These are phyloP conservation scores for Cantharis lateralis DNA, from an alignment of 2,888 invertebrate species.

Conservation along the genomic window DNA sequence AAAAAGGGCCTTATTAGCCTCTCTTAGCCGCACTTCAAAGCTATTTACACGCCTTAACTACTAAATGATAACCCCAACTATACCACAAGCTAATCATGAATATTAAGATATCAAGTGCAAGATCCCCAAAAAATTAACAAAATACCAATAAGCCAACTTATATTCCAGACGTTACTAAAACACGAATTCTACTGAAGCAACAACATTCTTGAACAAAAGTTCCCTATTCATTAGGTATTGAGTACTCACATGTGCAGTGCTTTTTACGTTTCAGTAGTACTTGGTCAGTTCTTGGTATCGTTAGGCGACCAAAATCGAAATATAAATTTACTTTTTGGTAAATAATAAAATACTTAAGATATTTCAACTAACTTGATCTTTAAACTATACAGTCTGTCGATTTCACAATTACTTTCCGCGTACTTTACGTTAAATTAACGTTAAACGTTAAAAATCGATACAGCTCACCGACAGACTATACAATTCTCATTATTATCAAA, in stretches of 20 bases:
- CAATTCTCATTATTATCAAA: not conserved
- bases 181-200: not conserved
- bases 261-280: conserved; percentile 20
- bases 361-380: not conserved
- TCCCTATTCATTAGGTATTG: not conserved
- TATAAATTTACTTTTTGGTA: not conserved
- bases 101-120: not conserved
- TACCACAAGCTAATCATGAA: not conserved
- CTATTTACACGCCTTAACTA: conserved; percentile 37
- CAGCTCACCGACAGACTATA: not conserved
- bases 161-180: not conserved
- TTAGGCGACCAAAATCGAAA: not conserved
- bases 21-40: conserved; percentile 41
- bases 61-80: conserved; percentile 2
- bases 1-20: conserved; percentile 53
- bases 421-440: not conserved
- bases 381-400: not conserved
- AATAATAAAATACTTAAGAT: not conserved
- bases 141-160: conserved; percentile 6
- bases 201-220: not conserved
- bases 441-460: not conserved
- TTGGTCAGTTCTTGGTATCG: conserved; percentile 26
- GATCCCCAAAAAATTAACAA: not conserved
- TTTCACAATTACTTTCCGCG: not conserved
- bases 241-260: not conserved